Percentiles rank a stretch among this genome's conserved stretches.
Conservation (phyloP, 2,113 vertebrate species). For the Pampusana beccarii region DNA sequence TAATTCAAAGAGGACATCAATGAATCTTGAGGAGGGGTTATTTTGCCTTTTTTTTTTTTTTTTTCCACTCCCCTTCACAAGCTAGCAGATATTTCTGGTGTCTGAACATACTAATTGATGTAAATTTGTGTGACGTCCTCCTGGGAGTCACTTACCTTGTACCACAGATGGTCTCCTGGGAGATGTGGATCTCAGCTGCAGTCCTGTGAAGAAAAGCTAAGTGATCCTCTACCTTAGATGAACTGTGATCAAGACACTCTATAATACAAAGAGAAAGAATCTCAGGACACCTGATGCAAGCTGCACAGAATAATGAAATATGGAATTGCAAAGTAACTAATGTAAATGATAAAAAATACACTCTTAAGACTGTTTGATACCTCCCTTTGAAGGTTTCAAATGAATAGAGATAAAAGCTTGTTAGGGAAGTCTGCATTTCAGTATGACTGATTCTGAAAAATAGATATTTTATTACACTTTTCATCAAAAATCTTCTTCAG, state of each 20-base stretch:
- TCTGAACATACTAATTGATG: background rate
- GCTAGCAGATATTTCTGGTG: background rate
- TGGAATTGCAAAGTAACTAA: constrained; percentile 21
- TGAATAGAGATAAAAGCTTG: constrained; percentile 38
- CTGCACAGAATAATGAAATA: constrained; percentile 28
- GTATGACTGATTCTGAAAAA: background rate
- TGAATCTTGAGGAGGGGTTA: background rate
- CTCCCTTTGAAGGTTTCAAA: constrained; percentile 43
- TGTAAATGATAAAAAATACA: constrained; percentile 34
- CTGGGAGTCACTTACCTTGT: background rate
- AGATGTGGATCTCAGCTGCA: constrained; percentile 20
- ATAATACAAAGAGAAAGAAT: constrained; percentile 40
- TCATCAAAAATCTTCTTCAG: background rate
- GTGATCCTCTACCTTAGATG: background rate
- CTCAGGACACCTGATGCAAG: constrained; percentile 30
- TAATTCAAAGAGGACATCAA: background rate
- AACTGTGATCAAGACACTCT: constrained; percentile 37
- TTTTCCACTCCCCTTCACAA: background rate
- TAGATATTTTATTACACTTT: background rate
- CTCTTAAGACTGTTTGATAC: constrained; percentile 39
- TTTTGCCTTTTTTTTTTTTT: background rate
- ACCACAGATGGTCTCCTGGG: background rate
- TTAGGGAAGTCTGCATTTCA: background rate
- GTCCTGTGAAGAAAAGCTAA: constrained; percentile 39
- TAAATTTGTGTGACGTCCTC: background rate